These are phyloP conservation scores for Lota lota DNA, from an alignment of 2,113 vertebrate genomes.

Conservation along the genomic window DNA sequence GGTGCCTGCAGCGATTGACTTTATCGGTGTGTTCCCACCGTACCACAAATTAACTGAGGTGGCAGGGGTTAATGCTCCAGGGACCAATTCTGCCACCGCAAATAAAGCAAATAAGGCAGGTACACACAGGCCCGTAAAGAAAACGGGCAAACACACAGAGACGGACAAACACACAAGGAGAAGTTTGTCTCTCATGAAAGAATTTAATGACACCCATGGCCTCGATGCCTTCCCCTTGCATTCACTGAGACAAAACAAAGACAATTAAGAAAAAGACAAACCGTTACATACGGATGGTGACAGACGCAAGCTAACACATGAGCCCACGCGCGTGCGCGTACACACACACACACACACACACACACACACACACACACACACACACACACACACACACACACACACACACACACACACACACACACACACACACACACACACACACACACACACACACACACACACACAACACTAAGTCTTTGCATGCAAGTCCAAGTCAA, in stretches of 20 bases:
- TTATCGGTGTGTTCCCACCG: not conserved
- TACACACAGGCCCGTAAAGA: not conserved
- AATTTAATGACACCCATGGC: no score
- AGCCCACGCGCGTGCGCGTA: conserved; percentile 5
- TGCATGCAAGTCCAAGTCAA: not conserved
- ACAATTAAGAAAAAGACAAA: not conserved
- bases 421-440: conserved; percentile 18
- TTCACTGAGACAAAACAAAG: no score
- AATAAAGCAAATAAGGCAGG: not conserved
- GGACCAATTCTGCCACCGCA: not conserved
- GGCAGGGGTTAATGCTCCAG: conserved; percentile 9
- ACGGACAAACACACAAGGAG: not conserved
- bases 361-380: conserved; percentile 17
- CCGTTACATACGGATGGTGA: not conserved
- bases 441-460: not conserved
- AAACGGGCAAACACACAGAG: not conserved
- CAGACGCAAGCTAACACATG: not conserved
- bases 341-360: conserved; percentile 14
- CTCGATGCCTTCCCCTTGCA: no score
- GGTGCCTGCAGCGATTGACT: not conserved
- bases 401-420: conserved; percentile 5
- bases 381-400: not conserved
- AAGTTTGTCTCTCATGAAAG: no score
- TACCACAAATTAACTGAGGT: conserved; percentile 12
- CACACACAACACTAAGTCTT: not conserved